Percentiles rank a stretch among this genome's conserved stretches.
Conservation (phyloP, 2,888 invertebrate genomes). For the Rhamnusium bicolor region DNA sequence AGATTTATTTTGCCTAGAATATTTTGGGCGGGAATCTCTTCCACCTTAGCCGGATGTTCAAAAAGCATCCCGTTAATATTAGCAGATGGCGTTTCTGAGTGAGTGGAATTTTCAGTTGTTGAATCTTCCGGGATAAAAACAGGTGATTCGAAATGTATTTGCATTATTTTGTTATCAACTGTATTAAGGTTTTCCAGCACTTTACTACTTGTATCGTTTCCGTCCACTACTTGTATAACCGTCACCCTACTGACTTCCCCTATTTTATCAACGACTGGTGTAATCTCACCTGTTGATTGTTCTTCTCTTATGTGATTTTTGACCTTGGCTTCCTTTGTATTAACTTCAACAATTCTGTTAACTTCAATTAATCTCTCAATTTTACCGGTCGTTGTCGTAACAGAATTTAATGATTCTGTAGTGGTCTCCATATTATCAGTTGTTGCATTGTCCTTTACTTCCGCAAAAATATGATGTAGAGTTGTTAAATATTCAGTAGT, state of each 20-base stretch:
- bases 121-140: slow-evolving; percentile 24
- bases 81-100: slow-evolving; percentile 32
- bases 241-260: slow-evolving; percentile 81
- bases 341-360: slow-evolving; percentile 80
- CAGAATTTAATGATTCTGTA: slow-evolving; percentile 67
- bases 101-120: slow-evolving; percentile 35
- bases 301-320: slow-evolving; percentile 69
- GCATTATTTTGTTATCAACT: slow-evolving; percentile 51
- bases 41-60: slow-evolving; percentile 50
- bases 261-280: slow-evolving; percentile 78
- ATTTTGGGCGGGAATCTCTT: slow-evolving; percentile 49
- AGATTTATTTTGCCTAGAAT: slow-evolving; percentile 46
- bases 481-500: slow-evolving; percentile 65
- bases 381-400: slow-evolving; percentile 57
- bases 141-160: slow-evolving; percentile 33
- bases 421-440: slow-evolving; percentile 62
- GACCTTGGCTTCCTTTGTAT: slow-evolving; percentile 77
- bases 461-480: slow-evolving; percentile 72
- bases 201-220: slow-evolving; percentile 59
- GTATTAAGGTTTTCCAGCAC: slow-evolving; percentile 40
- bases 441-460: slow-evolving; percentile 62
- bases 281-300: slow-evolving; percentile 75
- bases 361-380: slow-evolving; percentile 79
- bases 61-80: slow-evolving; percentile 26
- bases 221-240: slow-evolving; percentile 79